A percentile compares a stretch with the other conserved stretches of the same genome.
phyloP scores from a whole-genome alignment of 2,113 vertebrate species.

The Pseudorhombus dupliciocellatus region DNA sequence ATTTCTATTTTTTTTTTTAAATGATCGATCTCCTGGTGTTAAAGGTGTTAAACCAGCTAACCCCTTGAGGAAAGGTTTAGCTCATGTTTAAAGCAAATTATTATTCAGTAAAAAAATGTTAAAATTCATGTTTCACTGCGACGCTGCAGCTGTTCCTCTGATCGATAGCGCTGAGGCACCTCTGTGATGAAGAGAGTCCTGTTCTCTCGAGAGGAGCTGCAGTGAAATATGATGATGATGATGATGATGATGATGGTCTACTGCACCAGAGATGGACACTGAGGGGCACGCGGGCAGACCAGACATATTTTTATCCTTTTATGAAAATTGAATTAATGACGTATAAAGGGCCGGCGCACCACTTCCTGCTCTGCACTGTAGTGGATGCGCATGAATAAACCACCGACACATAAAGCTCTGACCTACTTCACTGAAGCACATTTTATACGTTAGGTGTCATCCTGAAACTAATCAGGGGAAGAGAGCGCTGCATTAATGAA shows the following conservation, averaged over 20 bases:
- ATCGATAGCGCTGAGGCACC: slow-evolving; percentile 9
- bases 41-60: too few species aligned
- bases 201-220: slow-evolving; percentile 33
- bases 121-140: neutral
- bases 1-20: too few species aligned
- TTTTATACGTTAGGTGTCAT: neutral
- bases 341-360: neutral
- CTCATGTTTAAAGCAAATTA: too few species aligned
- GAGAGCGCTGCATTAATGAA: too few species aligned
- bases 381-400: neutral
- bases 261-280: slow-evolving; percentile 2
- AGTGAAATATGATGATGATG: slow-evolving; percentile 45
- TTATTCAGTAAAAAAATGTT: neutral
- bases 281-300: neutral
- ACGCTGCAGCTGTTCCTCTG: slow-evolving; percentile 1
- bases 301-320: neutral
- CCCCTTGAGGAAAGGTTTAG: too few species aligned
- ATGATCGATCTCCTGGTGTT: too few species aligned
- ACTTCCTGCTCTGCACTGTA: neutral
- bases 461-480: neutral
- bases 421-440: neutral
- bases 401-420: neutral
- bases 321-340: slow-evolving; percentile 20
- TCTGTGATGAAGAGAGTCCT: slow-evolving; percentile 42
- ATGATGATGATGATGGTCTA: neutral